Evolutionary conservation across 2,888 invertebrate genomes (phyloP).

Genomic region (Nomada ruficornis): DNA sequence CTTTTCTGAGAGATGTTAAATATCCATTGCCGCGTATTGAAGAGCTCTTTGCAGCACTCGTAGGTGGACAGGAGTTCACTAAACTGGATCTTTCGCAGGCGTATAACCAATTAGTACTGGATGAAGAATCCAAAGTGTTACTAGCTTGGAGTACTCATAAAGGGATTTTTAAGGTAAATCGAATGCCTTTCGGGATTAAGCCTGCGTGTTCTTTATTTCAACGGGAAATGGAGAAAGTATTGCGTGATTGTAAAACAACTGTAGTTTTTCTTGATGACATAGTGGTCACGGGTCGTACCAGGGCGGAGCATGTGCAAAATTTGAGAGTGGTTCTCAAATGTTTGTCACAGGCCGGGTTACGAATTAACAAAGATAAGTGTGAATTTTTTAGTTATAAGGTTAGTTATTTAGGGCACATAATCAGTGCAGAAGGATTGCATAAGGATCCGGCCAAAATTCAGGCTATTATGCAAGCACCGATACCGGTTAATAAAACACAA

Average conservation of each 20-base stretch:
- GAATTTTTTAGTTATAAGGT: not conserved
- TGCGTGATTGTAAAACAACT: not conserved
- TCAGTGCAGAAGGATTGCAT: not conserved
- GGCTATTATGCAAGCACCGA: constrained; percentile 14
- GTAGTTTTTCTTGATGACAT: not conserved
- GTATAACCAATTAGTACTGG: constrained; percentile 50
- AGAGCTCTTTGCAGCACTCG: constrained; percentile 67
- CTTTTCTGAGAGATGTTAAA: constrained; percentile 66
- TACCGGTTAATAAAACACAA: constrained; percentile 2
- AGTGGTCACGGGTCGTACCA: not conserved
- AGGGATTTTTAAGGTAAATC: constrained; percentile 12
- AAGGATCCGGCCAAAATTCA: constrained; percentile 12
- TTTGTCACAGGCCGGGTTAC: constrained; percentile 12
- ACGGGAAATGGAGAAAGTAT: not conserved
- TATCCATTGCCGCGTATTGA: constrained; percentile 72
- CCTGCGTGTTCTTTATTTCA: not conserved
- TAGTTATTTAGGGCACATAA: not conserved
- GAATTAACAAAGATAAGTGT: not conserved
- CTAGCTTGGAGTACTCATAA: constrained; percentile 52
- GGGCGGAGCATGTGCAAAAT: not conserved
- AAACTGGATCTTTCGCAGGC: constrained; percentile 65
- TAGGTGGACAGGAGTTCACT: constrained; percentile 68
- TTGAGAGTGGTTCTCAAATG: not conserved
- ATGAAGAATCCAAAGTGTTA: constrained; percentile 24
- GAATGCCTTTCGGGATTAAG: constrained; percentile 34